A percentile compares a stretch with the other conserved stretches of the same genome.
Evolutionary conservation across 2,797 vertebrate genomes (phyloP).

Genomic region (Atherinosoma microstoma): DNA sequence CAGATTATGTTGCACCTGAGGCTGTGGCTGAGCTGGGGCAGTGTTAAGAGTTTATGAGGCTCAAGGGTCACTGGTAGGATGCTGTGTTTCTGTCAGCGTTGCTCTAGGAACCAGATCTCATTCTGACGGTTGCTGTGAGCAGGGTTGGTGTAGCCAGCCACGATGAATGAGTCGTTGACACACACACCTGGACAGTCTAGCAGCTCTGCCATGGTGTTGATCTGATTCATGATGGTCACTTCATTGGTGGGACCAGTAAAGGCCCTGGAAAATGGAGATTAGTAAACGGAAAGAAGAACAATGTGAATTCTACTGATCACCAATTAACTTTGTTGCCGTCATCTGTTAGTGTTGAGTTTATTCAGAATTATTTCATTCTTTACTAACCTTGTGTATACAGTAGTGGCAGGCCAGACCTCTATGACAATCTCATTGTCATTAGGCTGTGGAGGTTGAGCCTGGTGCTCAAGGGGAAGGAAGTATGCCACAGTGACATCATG

Average conservation of each 20-base stretch:
- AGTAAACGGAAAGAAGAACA: background rate
- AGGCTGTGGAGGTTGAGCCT: conserved; percentile 86
- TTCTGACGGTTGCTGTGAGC: conserved; percentile 87
- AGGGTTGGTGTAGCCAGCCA: conserved; percentile 91
- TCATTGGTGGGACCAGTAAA: conserved; percentile 90
- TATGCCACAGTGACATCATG: conserved; percentile 87
- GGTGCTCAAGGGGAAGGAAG: conserved; percentile 85
- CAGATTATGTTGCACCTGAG: conserved; percentile 56
- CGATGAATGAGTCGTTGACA: conserved; percentile 85
- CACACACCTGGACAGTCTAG: conserved; percentile 81
- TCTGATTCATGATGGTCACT: conserved; percentile 85
- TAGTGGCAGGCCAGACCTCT: conserved; percentile 88
- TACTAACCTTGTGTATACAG: conserved; percentile 86
- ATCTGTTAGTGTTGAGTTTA: background rate
- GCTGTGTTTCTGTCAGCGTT: conserved; percentile 62
- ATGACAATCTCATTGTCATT: conserved; percentile 84
- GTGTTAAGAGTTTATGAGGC: conserved; percentile 48
- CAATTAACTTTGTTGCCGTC: background rate
- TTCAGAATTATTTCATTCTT: background rate
- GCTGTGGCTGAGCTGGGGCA: conserved; percentile 56
- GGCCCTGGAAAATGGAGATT: conserved; percentile 72
- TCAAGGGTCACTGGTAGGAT: conserved; percentile 27
- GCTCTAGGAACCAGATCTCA: conserved; percentile 92
- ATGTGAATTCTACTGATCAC: background rate
- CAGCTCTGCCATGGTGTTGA: conserved; percentile 81